Base-by-base conservation (phyloP, 2,113 vertebrate species). In the Hemiprocne comata region DNA sequence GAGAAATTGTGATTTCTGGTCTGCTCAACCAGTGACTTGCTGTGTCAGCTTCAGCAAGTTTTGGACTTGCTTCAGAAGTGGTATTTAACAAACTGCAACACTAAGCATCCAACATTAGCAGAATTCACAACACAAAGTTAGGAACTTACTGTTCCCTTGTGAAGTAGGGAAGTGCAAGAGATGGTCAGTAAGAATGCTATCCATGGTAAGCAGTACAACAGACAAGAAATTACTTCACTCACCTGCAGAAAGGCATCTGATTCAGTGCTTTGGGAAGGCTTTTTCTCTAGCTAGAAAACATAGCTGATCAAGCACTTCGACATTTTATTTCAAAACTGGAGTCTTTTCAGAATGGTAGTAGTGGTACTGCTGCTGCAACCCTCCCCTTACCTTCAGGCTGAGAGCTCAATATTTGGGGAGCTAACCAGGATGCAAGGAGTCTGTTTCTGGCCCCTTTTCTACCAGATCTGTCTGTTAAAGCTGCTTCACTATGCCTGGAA, bases 1-100 rank as follows among this genome's bases (percentile, higher is more conserved):
- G 70, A 80, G 51, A 53, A 71, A 57, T 71, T 92, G 92, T 93
- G 95, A 92, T 95, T 96, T 90, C 79, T 94, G 65, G 15, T 80
- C 46, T 89, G 85, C 51, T 96, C 61, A 94, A 84, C 57, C 87
- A 77, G 91, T 83, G 55, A 87, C 38, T 90, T 93, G 51, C 88
- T 80, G 12, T 58, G 48, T 77, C 48, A 67, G 90, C 76, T 90
- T 92, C 79, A 95, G 60, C 64, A 77, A 74, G 44, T 94, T 94
- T 76, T 61, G 64, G 64, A 80, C 60, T 66, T 90, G 64, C 10
- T 83, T 86, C 90, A 95, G 18, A 51, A 77, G 75, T 71, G 64
- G 36, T 54, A 64, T 74, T 92, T 81, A 92, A 67, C 60, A 60
- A 76, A 48, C 55, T 94, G 88, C 69, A 88, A 34, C 72, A 48